These are phyloP conservation scores for Pseudomugil tenellus DNA, from an alignment of 2,797 vertebrate species.

Conservation along the genomic window DNA sequence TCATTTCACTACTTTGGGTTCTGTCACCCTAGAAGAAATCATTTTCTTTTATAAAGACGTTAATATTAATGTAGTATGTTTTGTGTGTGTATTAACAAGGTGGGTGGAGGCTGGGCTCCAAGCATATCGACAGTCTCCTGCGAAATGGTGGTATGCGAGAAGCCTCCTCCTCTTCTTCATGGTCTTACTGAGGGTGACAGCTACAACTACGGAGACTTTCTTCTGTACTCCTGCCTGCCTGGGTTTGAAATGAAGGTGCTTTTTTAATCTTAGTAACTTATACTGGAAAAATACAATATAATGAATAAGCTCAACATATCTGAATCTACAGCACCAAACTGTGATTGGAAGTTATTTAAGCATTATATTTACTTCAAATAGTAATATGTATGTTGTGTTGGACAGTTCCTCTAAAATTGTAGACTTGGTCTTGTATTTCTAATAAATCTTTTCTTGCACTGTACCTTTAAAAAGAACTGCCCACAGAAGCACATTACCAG, in stretches of 20 bases:
- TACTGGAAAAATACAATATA: not conserved
- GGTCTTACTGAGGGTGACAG: slow-evolving; percentile 85
- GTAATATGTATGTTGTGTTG: not conserved
- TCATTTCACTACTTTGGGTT: not conserved
- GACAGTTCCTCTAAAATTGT: not conserved
- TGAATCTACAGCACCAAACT: not conserved
- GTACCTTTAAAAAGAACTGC: slow-evolving; percentile 6
- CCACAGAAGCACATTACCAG: slow-evolving; percentile 37
- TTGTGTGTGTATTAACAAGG: slow-evolving; percentile 72
- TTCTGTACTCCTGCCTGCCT: slow-evolving; percentile 88
- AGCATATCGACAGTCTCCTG: slow-evolving; percentile 86
- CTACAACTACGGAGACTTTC: slow-evolving; percentile 85
- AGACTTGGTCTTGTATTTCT: not conserved
- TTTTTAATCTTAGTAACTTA: not conserved
- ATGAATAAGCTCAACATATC: not conserved
- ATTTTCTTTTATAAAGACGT: not conserved
- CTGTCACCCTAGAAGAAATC: not conserved
- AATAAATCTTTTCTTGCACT: not conserved
- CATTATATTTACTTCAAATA: not conserved
- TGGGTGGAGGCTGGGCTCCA: slow-evolving; percentile 88
- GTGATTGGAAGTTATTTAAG: not conserved
- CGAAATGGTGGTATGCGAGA: slow-evolving; percentile 85
- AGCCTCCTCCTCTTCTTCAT: slow-evolving; percentile 83
- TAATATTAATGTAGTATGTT: not conserved
- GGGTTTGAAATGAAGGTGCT: slow-evolving; percentile 92